Percentiles rank a stretch among this genome's conserved stretches.
Conservation (phyloP, 2,113 vertebrate species). For the Eonycteris spelaea region DNA sequence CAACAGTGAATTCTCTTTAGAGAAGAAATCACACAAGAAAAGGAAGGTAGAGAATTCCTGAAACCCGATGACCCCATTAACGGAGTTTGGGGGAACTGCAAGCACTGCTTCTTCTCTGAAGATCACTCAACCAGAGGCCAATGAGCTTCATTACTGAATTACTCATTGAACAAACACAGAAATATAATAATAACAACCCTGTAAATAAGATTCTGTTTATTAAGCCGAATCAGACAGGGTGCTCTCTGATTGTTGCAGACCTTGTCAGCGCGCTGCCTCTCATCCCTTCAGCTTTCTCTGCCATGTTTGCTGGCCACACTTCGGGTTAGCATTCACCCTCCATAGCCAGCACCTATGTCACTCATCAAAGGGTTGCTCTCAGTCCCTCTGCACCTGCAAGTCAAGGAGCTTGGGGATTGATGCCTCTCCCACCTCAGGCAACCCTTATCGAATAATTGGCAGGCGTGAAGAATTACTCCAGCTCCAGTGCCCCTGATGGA, state of each 20-base stretch:
- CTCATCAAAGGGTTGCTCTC: background rate
- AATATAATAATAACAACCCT: background rate
- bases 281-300: background rate
- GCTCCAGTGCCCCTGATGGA: background rate
- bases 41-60: background rate
- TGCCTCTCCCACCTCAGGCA: background rate
- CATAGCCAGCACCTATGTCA: background rate
- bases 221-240: background rate
- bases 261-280: background rate
- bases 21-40: slow-evolving; percentile 1
- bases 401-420: background rate
- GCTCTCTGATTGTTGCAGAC: background rate
- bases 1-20: background rate
- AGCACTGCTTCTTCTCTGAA: background rate
- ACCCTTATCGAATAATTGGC: background rate
- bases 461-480: background rate
- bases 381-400: background rate
- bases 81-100: background rate
- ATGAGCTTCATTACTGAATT: background rate
- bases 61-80: background rate
- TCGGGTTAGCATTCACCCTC: background rate
- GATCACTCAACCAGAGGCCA: background rate
- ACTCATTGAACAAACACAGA: background rate
- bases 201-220: background rate
- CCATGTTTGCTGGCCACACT: background rate